Conservation (phyloP, 2,113 vertebrate genomes). For the Dasyurus viverrinus region DNA sequence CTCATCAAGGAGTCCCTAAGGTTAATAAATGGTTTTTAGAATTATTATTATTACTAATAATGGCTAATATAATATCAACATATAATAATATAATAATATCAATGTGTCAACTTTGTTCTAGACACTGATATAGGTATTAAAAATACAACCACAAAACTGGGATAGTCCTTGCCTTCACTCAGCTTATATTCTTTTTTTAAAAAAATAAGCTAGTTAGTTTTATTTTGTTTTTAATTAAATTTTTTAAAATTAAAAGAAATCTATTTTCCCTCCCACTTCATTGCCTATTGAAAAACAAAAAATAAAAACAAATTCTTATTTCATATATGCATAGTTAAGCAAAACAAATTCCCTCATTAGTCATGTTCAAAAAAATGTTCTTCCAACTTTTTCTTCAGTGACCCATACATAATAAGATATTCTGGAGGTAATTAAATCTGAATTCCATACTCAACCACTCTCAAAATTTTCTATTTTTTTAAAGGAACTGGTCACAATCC, state of each 20-base stretch:
- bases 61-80: too few species aligned
- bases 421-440: not conserved
- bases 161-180: not conserved
- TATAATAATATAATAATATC: not conserved
- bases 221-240: not conserved
- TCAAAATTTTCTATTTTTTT: not conserved
- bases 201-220: not conserved
- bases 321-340: not conserved
- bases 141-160: not conserved
- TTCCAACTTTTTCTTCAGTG: not conserved
- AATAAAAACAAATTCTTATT: not conserved
- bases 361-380: not conserved
- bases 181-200: not conserved
- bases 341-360: not conserved
- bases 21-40: not conserved
- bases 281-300: not conserved
- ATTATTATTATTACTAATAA: not conserved
- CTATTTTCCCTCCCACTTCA: not conserved
- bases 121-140: not conserved
- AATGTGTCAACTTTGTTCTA: not conserved
- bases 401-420: not conserved
- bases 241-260: not conserved
- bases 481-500: not conserved
- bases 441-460: not conserved
- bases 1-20: not conserved